Base-by-base conservation (phyloP, 2,113 vertebrate species). In the Takifugu bimaculatus region DNA sequence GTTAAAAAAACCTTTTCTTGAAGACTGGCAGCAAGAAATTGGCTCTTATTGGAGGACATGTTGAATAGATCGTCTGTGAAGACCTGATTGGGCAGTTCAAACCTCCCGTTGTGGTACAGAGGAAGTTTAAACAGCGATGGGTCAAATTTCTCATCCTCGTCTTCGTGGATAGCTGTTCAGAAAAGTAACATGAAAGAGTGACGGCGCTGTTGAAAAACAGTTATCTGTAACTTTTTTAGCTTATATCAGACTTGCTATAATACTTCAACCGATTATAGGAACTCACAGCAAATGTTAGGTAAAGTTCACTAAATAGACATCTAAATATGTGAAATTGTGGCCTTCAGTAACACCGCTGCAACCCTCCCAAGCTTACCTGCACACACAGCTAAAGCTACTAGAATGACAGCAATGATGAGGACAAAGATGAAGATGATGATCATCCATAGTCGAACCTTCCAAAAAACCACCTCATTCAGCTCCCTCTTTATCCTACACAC, bases 61-160 rank as follows among this genome's bases (percentile, higher is more conserved):
- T 6, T 39, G 45, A 20, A 1, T 3, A 79, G 57, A 1, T 85
- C 71, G 26, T 57, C 58, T 35, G 28, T 72, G 48, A 83, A 80
- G 55, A 13, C 62, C 68, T 45, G 45, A 25, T 79, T 85, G 26
- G 70, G 60, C 57, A 92, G 45, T 15, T 45, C 63, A 58, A 92
- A 88, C 57, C 77, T 89, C 3, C 91, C 91, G 1, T 59, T 85
- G 57, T 89, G 90, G 57, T 43, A 14, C 0, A 50, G 84, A 15
- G 70, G 63, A 47, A 87, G 43, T 15, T 28, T 50, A 61, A 89
- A 92, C n/a, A 54, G 47, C 0, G 74, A 60, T 6, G 0, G 5
- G 65, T 91, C 80, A 66, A 77, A 92, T 14, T 72, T 62, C 0
- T 90, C 90, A 44, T 92, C 91, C 12, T 2, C 26, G 12, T 91